These are phyloP conservation scores for Procambarus clarkii DNA, from an alignment of 1,140 invertebrate species.

Conservation along the genomic window DNA sequence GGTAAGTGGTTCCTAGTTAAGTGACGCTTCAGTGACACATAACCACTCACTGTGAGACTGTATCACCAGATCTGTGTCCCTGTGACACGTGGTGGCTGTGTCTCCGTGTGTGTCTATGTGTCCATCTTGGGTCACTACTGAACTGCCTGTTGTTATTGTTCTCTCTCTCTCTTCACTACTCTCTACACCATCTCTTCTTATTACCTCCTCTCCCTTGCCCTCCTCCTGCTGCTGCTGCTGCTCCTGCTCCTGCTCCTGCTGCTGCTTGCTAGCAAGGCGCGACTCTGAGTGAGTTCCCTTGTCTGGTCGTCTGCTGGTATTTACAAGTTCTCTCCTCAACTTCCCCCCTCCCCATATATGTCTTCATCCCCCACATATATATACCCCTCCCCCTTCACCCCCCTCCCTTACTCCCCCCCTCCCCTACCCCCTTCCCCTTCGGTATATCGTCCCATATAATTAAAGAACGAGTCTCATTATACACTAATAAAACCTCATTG, in stretches of 20 bases:
- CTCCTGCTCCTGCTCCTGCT: neutral
- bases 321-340: neutral
- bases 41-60: no score
- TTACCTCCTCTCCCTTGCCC: neutral
- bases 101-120: neutral
- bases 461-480: no score
- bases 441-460: no score
- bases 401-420: neutral
- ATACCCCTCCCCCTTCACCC: constrained; percentile 8
- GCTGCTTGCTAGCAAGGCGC: neutral
- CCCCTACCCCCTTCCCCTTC: no score
- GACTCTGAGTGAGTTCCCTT: neutral
- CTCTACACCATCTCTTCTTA: neutral
- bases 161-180: no score
- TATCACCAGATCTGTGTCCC: no score
- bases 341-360: neutral
- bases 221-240: neutral
- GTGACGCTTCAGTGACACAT: no score
- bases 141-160: no score
- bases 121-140: neutral
- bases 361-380: neutral
- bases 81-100: neutral
- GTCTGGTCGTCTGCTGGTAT: neutral
- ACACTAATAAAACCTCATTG: no score
- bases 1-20: neutral